Evolutionary conservation across 1,140 invertebrate species (phyloP), one percentile per base, ranked within the genome.

Genomic region (Euborellia annulipes): DNA sequence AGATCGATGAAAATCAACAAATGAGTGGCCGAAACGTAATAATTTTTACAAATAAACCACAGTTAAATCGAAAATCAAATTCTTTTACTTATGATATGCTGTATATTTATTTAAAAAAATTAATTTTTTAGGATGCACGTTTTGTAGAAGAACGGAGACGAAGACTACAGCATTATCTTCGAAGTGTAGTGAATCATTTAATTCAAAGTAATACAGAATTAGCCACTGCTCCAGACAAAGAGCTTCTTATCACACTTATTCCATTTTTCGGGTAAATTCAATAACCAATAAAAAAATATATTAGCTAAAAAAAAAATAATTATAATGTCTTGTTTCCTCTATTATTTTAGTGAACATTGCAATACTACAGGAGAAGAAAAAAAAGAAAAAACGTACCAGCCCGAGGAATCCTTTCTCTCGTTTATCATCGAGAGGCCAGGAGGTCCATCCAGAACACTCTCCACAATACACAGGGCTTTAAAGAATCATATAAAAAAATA

Each of bases 91-190:
- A 52, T 47, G 3, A 3, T 18, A 17, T 30, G 37, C 47, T 7
- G 21, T 43, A 16, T n/a, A n/a, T n/a, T n/a, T n/a, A n/a, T n/a
- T n/a, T 43, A 42, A 40, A 13, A 8, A n/a, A 41, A 52, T 50
- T 44, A 23, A 37, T n/a, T 57, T 57, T 58, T 16, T 51, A 88
- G 82, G 83, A 86, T 61, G 72, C 79, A 0, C 73, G 75, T 55
- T 72, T 89, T 56, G 86, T 91, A 19, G 85, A 89, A 62, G 75
- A 78, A 50, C 66, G 85, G 50, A 70, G 85, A 19, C 66, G 74
- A 50, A 71, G 75, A 40, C 64, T 92, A 36, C 85, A 90, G 59
- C 72, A 72, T 39, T 90, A 85, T 66, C 63, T 92, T 37, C 70
- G 85, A 36, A 71, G 75, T 58, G 68, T 89, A n/a, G 69, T 89